Percentiles rank a stretch among this genome's conserved stretches.
Evolutionary conservation across 2,113 vertebrate species (phyloP).

Genomic region (Nibea albiflora): DNA sequence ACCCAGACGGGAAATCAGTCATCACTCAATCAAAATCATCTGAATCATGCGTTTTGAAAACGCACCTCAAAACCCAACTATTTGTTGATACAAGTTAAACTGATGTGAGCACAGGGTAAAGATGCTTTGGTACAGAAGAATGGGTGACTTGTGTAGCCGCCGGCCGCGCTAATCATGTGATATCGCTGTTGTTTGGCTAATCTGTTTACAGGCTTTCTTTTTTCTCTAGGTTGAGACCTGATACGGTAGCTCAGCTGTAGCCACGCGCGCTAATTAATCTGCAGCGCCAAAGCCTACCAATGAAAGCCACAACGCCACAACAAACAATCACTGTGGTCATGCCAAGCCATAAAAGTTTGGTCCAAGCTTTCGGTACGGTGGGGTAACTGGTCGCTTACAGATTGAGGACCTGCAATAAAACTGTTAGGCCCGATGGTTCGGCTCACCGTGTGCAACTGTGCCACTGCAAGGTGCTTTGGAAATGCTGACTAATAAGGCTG

Average conservation of each 20-base stretch:
- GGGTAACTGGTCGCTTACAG: too few relatives aligned
- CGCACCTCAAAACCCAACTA: background rate
- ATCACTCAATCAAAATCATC: background rate
- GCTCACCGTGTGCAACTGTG: background rate
- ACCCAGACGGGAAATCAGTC: conserved; percentile 21
- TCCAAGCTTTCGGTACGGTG: conserved; percentile 20
- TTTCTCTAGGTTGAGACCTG: conserved; percentile 68
- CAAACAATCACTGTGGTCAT: conserved; percentile 27
- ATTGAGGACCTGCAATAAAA: too few relatives aligned
- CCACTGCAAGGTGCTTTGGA: conserved; percentile 18
- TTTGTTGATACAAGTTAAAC: background rate
- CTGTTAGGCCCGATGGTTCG: background rate
- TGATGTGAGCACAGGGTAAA: background rate
- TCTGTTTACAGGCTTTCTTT: conserved; percentile 58
- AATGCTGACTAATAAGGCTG: background rate
- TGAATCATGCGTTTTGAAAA: conserved; percentile 1
- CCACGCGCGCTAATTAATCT: conserved; percentile 75
- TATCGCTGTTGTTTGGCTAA: conserved; percentile 61
- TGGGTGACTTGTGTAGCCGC: conserved; percentile 30
- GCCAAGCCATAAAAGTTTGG: conserved; percentile 35
- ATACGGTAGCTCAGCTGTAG: conserved; percentile 71
- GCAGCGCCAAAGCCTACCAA: conserved; percentile 60
- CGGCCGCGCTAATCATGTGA: conserved; percentile 59
- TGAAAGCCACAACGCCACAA: conserved; percentile 57
- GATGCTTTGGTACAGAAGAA: conserved; percentile 37